Evolutionary conservation across 2,113 vertebrate species (phyloP).

Genomic region (Aegithalos caudatus): DNA sequence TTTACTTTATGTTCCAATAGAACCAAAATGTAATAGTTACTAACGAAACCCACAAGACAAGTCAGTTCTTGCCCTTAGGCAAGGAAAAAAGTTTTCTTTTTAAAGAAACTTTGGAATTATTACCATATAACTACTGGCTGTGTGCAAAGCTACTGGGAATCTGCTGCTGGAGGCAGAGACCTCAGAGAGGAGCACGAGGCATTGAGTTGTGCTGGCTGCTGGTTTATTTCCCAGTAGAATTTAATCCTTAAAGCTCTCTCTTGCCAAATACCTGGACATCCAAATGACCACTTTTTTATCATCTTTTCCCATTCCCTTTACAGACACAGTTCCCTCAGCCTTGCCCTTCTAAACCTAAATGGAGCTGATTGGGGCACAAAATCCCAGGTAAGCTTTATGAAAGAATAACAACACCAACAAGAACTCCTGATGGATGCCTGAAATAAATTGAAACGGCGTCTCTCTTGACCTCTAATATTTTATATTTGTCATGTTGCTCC

Average conservation of each 20-base stretch:
- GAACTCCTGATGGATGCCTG: neutral
- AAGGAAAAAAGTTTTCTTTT: neutral
- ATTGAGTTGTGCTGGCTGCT: neutral
- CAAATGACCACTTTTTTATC: neutral
- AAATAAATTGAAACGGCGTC: neutral
- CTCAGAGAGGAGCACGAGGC: neutral
- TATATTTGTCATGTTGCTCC: neutral
- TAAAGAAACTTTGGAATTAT: neutral
- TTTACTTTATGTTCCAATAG: neutral
- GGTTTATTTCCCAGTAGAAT: neutral
- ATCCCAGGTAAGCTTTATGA: neutral
- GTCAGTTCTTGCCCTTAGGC: neutral
- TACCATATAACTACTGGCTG: neutral
- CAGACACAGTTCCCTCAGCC: neutral
- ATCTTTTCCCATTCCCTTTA: neutral
- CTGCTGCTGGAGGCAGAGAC: neutral
- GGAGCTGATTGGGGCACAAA: neutral
- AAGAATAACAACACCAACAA: neutral
- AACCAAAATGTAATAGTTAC: neutral
- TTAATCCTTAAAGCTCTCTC: conserved; percentile 1
- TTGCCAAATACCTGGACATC: neutral
- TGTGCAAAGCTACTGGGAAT: neutral
- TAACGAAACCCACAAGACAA: neutral
- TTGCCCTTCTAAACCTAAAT: neutral
- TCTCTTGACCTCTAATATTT: neutral